Evolutionary conservation across 2,888 invertebrate genomes (phyloP), one percentile per base, ranked within the genome.

Genomic region (Lepidocyrtoides sp.): DNA sequence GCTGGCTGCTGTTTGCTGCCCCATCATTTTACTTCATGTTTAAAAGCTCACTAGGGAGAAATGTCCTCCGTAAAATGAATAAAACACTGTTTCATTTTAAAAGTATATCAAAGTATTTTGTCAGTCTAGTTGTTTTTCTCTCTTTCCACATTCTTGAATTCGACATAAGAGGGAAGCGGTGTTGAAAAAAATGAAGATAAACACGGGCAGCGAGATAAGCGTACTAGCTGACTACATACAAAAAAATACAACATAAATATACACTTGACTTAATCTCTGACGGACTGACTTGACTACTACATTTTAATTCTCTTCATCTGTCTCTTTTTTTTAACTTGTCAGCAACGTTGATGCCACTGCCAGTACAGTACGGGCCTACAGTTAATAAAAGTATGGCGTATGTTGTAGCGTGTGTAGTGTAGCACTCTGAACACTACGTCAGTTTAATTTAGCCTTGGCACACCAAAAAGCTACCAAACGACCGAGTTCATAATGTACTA

Each of bases 371-470:
- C 36, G 10, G 36, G 4, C 7, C 51, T 51, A 8, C 51, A 51
- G 14, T 51, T n/a, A 54, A 54, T 44, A 60, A 26, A 12, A 26
- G 26, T 23, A 60, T 7, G 23, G 26, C 23, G 17, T 4, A 57
- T 1, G 23, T 17, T 14, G 26, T 26, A 4, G 23, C 5, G 60
- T 3, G 7, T 60, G 10, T 26, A 54, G 2, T 51, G 54, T 54
- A 54, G 2, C 2, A 54, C 26, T 60, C 7, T 26, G 10, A 2
- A 60, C 5, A 26, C 14, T 14, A 32, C n/a, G 66, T 66, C 66
- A 66, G 66, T 66, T 32, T 66, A 32, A 20, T 75, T 44, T 23
- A 82, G 60, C 82, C 82, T 82, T 82, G 79, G 79, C 79, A 54
- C 79, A 23, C 69, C 48, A 75, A 23, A 69, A 57, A 57, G 26